Evolutionary conservation across 2,888 invertebrate genomes (phyloP).

Genomic region (Mythimna lalbum): DNA sequence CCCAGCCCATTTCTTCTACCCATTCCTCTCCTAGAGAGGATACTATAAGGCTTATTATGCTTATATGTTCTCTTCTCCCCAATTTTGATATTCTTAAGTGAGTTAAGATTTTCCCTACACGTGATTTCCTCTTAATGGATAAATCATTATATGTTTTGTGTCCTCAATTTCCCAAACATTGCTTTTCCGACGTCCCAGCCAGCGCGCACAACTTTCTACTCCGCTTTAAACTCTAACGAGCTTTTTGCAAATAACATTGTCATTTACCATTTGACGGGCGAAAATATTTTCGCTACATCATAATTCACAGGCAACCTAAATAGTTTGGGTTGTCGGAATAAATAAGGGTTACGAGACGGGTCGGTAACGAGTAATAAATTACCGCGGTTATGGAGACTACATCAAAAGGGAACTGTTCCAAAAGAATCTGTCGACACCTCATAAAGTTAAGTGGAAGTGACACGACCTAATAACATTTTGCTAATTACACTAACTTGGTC

Average conservation of each 20-base stretch:
- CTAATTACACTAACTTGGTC: conserved; percentile 73
- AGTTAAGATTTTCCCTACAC: not conserved
- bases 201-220: conserved; percentile 24
- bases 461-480: conserved; percentile 73
- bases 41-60: not conserved
- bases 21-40: too few relatives aligned
- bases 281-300: conserved; percentile 59
- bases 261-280: conserved; percentile 38
- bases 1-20: too few relatives aligned
- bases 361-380: conserved; percentile 76
- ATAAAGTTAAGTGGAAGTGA: conserved; percentile 71
- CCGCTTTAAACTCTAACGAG: conserved; percentile 26
- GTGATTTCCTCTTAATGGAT: not conserved
- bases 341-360: conserved; percentile 63
- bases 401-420: conserved; percentile 74
- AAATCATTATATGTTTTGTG: conserved; percentile 7
- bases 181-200: conserved; percentile 6
- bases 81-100: not conserved
- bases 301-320: conserved; percentile 69
- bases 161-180: not conserved
- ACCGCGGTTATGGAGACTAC: conserved; percentile 70
- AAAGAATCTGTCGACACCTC: conserved; percentile 69
- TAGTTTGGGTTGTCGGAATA: conserved; percentile 69
- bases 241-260: conserved; percentile 41
- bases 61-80: too few relatives aligned